These are phyloP conservation scores for Drosophila seguyi DNA, from an alignment of 1,140 invertebrate species.

Conservation along the genomic window DNA sequence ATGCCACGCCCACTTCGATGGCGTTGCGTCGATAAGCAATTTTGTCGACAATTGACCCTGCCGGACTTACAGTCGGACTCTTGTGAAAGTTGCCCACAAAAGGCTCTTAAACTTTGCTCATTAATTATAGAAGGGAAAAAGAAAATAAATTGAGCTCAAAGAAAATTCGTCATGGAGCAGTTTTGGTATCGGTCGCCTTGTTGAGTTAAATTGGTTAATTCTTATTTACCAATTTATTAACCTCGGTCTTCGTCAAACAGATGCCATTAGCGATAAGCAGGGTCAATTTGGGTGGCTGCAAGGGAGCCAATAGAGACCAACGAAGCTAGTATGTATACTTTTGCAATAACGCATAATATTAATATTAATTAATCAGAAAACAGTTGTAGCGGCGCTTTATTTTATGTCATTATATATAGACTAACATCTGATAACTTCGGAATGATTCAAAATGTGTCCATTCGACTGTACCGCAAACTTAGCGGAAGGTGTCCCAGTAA, in stretches of 20 bases:
- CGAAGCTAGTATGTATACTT: background rate
- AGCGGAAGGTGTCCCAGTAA: conserved; percentile 36
- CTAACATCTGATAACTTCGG: background rate
- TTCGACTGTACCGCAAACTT: background rate
- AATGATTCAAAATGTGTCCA: too few species aligned
- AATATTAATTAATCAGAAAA: background rate
- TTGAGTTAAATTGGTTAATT: conserved; percentile 60
- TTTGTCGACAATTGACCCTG: conserved; percentile 49
- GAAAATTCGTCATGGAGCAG: conserved; percentile 57
- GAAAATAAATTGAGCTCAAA: conserved; percentile 43
- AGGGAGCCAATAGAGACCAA: background rate
- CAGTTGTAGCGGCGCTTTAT: background rate
- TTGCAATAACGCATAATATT: background rate
- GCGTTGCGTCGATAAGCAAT: conserved; percentile 67
- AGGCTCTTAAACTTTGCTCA: conserved; percentile 69
- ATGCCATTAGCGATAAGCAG: conserved; percentile 69
- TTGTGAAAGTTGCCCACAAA: conserved; percentile 63
- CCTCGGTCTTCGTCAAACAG: conserved; percentile 5
- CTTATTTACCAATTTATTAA: conserved; percentile 74
- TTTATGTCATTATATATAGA: background rate
- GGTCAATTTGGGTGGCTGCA: conserved; percentile 20
- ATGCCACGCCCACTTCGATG: conserved; percentile 56
- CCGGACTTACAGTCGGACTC: conserved; percentile 10
- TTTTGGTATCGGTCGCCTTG: conserved; percentile 23
- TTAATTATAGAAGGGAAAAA: conserved; percentile 64